phyloP scores from a whole-genome alignment of 2,797 vertebrate genomes.

The Carcharodon carcharias region DNA sequence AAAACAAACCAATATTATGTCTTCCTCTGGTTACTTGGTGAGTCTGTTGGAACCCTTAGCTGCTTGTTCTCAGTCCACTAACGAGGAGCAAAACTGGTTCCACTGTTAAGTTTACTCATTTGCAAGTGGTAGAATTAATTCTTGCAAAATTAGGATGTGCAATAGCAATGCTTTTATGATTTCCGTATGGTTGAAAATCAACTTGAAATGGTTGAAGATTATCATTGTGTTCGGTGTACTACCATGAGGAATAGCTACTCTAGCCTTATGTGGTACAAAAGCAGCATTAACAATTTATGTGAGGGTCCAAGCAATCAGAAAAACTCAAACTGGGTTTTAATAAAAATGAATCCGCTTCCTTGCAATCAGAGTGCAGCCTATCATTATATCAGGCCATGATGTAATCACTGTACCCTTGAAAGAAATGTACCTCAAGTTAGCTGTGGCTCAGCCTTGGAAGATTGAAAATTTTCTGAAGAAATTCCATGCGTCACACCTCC shows the following conservation, averaged over 20 bases:
- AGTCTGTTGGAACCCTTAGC: constrained; percentile 9
- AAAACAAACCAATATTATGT: constrained; percentile 25
- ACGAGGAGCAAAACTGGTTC: neutral
- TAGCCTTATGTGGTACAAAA: neutral
- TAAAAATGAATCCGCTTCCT: neutral
- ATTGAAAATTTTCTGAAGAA: neutral
- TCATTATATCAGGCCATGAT: neutral
- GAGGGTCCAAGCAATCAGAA: neutral
- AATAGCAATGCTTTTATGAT: neutral
- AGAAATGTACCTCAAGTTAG: neutral
- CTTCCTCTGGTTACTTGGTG: constrained; percentile 4
- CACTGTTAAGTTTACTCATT: neutral
- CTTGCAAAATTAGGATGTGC: neutral
- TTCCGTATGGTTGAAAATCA: neutral
- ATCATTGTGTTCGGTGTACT: neutral
- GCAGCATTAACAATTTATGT: neutral
- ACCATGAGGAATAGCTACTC: neutral
- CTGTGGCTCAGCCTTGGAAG: neutral
- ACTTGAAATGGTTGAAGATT: neutral
- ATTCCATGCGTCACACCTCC: neutral
- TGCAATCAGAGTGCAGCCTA: neutral
- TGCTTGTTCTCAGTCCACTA: neutral
- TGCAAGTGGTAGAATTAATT: neutral
- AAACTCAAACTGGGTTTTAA: neutral
- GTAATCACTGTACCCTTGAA: neutral